Conservation (phyloP, 2,113 vertebrate species). For the Urocynchramus pylzowi region DNA sequence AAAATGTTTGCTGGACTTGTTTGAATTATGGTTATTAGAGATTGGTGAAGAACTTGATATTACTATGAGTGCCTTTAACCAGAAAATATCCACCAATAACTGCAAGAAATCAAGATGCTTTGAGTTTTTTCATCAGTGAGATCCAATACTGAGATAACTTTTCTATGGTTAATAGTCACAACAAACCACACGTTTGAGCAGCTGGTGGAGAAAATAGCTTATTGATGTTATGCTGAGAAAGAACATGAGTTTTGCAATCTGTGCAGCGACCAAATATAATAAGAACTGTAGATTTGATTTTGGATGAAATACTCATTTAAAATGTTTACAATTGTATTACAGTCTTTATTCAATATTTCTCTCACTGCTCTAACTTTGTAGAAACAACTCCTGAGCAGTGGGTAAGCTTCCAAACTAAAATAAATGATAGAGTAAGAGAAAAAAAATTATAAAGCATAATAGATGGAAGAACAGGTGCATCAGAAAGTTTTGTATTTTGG, state of each 20-base stretch:
- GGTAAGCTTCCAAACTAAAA: slow-evolving; percentile 23
- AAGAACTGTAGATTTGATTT: slow-evolving; percentile 58
- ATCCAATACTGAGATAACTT: not conserved
- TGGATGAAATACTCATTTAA: slow-evolving; percentile 54
- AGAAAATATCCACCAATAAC: not conserved
- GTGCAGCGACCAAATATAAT: slow-evolving; percentile 47
- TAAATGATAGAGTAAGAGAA: not conserved
- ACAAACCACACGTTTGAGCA: slow-evolving; percentile 33
- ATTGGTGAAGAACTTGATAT: not conserved
- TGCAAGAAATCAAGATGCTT: not conserved
- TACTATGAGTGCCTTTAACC: not conserved
- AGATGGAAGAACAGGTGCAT: slow-evolving; percentile 42
- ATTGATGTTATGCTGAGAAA: slow-evolving; percentile 56
- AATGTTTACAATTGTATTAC: slow-evolving; percentile 34
- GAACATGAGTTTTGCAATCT: slow-evolving; percentile 56
- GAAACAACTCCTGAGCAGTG: slow-evolving; percentile 22
- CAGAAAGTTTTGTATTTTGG: slow-evolving; percentile 18
- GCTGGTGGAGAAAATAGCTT: slow-evolving; percentile 65
- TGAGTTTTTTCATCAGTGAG: not conserved
- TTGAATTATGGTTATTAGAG: not conserved
- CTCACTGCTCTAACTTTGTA: slow-evolving; percentile 41
- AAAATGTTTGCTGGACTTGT: not conserved
- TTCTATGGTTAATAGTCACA: slow-evolving; percentile 12
- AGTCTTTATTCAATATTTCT: slow-evolving; percentile 43
- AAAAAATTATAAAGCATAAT: slow-evolving; percentile 13